Evolutionary conservation across 1,140 invertebrate genomes (phyloP), one percentile per base, ranked within the genome.

Genomic region (Chymomyza costata): DNA sequence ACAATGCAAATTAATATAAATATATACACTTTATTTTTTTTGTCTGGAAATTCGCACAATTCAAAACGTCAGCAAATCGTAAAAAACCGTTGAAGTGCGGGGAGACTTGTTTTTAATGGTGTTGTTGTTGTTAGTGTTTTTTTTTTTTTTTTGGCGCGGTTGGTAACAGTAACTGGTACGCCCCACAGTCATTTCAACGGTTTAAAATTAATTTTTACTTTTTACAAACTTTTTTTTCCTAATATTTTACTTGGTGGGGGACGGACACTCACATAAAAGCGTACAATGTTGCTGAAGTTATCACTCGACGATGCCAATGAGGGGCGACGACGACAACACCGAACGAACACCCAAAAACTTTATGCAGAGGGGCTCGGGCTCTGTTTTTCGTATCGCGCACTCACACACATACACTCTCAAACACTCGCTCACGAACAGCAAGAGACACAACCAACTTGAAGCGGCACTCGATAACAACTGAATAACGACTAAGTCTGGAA

Each of bases 401-500:
- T n/a, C n/a, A n/a, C n/a, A n/a, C n/a, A n/a, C n/a, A 54, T 54
- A 58, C 69, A 59, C 47, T 45, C n/a, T n/a, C 65, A 49, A 69
- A 59, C 28, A 64, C 54, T 76, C 44, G 38, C 48, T 19, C 13
- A n/a, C 15, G 14, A 25, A n/a, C n/a, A 31, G 18, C n/a, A n/a
- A 41, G 41, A 37, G 15, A 16, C 19, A 49, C 52, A 68, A 71
- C 71, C 73, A 78, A 58, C 70, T 78, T 57, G 66, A 71, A 58
- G 63, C 57, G 66, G 62, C 70, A 54, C 70, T 76, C 71, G 62
- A 71, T 66, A 66, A 63, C 70, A 59, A 73, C 54, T 73, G 68
- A 74, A 37, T n/a, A n/a, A n/a, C n/a, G n/a, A n/a, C n/a, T n/a
- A n/a, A n/a, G n/a, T n/a, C n/a, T n/a, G n/a, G n/a, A n/a, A n/a